Percentiles rank a stretch among this genome's conserved stretches.
These are phyloP conservation scores for Caenorhabditis sinica DNA, from an alignment of 2,888 invertebrate species.

Conservation along the genomic window DNA sequence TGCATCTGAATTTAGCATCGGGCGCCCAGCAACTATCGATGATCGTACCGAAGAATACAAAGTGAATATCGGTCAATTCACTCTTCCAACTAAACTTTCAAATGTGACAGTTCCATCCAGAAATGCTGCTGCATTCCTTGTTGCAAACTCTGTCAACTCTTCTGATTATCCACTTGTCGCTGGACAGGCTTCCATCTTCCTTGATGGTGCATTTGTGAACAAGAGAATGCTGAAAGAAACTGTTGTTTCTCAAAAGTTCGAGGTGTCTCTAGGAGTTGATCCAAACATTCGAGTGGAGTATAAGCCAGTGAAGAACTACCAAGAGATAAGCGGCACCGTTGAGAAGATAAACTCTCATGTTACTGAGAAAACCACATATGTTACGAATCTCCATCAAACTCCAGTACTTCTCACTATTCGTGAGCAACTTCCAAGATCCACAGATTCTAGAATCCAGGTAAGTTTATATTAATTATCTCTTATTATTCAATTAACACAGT, in stretches of 20 bases:
- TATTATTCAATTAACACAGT: not conserved
- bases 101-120: slow-evolving; percentile 83
- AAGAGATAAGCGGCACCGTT: slow-evolving; percentile 74
- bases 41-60: slow-evolving; percentile 65
- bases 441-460: slow-evolving; percentile 78
- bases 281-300: slow-evolving; percentile 83
- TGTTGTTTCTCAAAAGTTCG: slow-evolving; percentile 57
- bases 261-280: slow-evolving; percentile 84
- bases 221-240: slow-evolving; percentile 63
- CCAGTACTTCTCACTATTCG: slow-evolving; percentile 70
- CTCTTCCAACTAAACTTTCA: slow-evolving; percentile 82
- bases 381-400: slow-evolving; percentile 70
- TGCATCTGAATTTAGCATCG: slow-evolving; percentile 56
- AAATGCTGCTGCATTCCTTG: slow-evolving; percentile 71
- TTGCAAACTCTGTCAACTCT: slow-evolving; percentile 71
- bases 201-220: slow-evolving; percentile 74
- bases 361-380: slow-evolving; percentile 71
- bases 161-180: slow-evolving; percentile 72
- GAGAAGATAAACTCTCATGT: slow-evolving; percentile 60
- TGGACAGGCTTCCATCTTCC: slow-evolving; percentile 75
- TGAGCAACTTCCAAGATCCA: slow-evolving; percentile 75
- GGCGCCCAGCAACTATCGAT: slow-evolving; percentile 47
- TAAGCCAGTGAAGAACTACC: slow-evolving; percentile 83
- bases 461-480: not conserved
- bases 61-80: slow-evolving; percentile 83